phyloP scores from a whole-genome alignment of 2,797 vertebrate species.

The Muscicapa striata region DNA sequence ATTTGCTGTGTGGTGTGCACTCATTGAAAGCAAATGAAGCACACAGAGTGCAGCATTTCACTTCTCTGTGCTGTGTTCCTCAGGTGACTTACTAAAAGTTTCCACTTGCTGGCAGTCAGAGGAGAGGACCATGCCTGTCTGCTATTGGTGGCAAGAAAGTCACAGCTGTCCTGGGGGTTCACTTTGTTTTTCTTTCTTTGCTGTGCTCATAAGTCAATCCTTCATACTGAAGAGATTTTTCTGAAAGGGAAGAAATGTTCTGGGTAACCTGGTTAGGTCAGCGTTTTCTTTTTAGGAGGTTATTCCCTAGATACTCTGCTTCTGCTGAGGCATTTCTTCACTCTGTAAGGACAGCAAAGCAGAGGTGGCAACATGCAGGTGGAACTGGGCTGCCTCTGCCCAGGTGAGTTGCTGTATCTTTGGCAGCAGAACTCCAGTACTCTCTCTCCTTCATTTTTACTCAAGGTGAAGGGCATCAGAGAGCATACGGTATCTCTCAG shows the following conservation, averaged over 20 bases:
- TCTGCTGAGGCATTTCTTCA: background rate
- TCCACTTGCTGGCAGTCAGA: background rate
- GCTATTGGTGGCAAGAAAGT: background rate
- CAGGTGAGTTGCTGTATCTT: accelerated
- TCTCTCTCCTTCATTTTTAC: background rate
- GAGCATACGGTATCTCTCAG: accelerated
- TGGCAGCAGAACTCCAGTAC: background rate
- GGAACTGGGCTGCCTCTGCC: background rate
- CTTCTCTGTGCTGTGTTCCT: accelerated
- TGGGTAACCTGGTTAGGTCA: background rate
- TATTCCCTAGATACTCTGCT: background rate
- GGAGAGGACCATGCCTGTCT: background rate
- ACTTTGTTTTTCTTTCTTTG: background rate
- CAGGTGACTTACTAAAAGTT: background rate
- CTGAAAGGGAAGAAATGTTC: background rate
- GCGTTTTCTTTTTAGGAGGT: background rate
- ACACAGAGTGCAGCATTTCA: background rate
- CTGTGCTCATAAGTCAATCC: background rate
- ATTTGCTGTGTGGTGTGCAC: conserved; percentile 7
- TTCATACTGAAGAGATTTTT: background rate
- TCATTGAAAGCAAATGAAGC: background rate
- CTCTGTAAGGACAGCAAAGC: background rate
- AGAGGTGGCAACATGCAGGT: accelerated
- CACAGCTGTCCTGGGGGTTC: background rate
- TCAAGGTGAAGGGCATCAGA: background rate